Evolutionary conservation across 2,888 invertebrate species (phyloP), one percentile per base, ranked within the genome.

Genomic region (Hirtodrosophila trivittata): DNA sequence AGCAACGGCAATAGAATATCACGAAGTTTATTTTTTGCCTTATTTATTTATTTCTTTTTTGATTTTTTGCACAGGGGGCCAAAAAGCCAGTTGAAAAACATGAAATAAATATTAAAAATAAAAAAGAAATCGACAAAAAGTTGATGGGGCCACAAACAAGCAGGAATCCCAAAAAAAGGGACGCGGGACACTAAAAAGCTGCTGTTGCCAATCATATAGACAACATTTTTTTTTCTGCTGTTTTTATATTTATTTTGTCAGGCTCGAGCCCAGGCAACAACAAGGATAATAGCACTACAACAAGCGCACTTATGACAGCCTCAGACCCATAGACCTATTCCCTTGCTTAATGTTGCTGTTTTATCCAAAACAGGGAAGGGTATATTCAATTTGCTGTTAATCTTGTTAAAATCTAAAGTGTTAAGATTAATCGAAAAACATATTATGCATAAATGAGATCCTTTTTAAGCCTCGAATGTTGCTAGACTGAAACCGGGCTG

Each of bases 141-240:
- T 66, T 74, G 75, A 57, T 69, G 66, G 78, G 66, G 70, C 52
- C 66, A 54, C 65, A 62, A 66, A 66, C 56, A 75, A 75, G 55
- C 47, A 57, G 46, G 37, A 43, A 46, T 12, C 38, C 28, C 12
- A 14, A 47, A 58, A 75, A 82, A 70, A 75, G 62, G 82, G 82
- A 77, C 78, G 52, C 56, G 49, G 43, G 49, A 52, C 65, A 77
- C 77, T 81, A 71, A 77, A 78, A 80, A 80, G 86, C 80, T 85
- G 83, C 80, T 85, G 83, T 73, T 80, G 86, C 86, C 83, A 85
- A 80, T 80, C 86, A 78, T 82, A 85, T 54, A 75, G 63, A 82
- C 64, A 60, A 58, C 47, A 38, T 58, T 49, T 47, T 62, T 30
- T 50, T 38, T 39, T 28, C 54, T 50, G 43, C 35, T 37, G 51